phyloP scores from a whole-genome alignment of 2,797 vertebrate species.

The Lerista edwardsae region DNA sequence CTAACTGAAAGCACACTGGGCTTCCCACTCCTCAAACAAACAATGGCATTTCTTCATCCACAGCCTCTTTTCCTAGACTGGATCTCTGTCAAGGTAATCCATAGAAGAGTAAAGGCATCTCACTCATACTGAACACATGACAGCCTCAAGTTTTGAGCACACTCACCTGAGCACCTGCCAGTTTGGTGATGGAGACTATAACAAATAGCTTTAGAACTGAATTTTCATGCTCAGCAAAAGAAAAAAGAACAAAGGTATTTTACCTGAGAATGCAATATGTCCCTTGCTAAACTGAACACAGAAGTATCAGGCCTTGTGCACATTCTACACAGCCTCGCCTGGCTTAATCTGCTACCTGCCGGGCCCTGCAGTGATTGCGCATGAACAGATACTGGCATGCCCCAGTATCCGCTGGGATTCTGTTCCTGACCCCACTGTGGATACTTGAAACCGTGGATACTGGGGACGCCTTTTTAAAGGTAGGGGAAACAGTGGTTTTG shows the following conservation, averaged over 20 bases:
- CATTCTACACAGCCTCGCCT: conserved; percentile 40
- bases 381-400: too few species aligned
- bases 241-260: conserved; percentile 60
- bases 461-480: too few species aligned
- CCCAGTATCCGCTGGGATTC: too few species aligned
- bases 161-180: conserved; percentile 54
- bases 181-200: conserved; percentile 52
- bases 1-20: conserved; percentile 38
- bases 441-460: too few species aligned
- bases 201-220: conserved; percentile 56
- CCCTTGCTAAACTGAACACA: conserved; percentile 31
- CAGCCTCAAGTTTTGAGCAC: conserved; percentile 56
- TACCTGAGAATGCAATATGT: conserved; percentile 65
- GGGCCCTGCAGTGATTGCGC: conserved; percentile 45
- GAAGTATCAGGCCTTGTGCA: background rate
- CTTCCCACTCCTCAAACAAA: conserved; percentile 35
- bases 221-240: conserved; percentile 56
- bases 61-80: conserved; percentile 52
- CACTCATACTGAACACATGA: conserved; percentile 26
- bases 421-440: too few species aligned
- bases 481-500: too few species aligned
- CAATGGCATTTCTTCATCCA: conserved; percentile 48
- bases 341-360: conserved; percentile 57
- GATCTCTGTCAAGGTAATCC: conserved; percentile 57
- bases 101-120: conserved; percentile 36